These are phyloP conservation scores for Pollimyrus isidori DNA, from an alignment of 2,113 vertebrate genomes.

Conservation along the genomic window DNA sequence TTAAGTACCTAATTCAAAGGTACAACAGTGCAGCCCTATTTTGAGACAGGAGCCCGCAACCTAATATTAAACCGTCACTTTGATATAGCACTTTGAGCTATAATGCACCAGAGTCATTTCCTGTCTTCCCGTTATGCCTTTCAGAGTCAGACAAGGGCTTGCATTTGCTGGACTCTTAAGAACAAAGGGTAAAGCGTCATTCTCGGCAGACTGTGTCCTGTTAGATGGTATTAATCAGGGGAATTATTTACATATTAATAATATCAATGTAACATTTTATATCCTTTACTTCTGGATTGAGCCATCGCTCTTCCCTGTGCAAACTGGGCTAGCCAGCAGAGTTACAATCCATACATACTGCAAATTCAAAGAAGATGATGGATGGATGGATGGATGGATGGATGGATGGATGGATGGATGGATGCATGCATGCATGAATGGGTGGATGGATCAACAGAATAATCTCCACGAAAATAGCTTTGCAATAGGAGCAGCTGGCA, in stretches of 20 bases:
- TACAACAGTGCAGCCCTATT: neutral
- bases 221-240: neutral
- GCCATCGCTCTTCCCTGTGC: neutral
- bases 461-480: neutral
- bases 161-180: neutral
- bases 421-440: neutral
- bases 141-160: neutral
- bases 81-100: neutral
- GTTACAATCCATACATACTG: neutral
- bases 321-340: neutral
- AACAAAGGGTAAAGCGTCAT: neutral
- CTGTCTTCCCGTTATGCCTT: neutral
- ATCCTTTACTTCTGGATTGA: neutral
- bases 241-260: neutral
- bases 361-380: neutral
- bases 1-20: neutral
- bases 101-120: neutral
- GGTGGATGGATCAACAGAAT: neutral
- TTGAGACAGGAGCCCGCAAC: neutral
- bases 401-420: neutral
- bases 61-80: neutral
- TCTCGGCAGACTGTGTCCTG: neutral
- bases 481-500: neutral
- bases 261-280: neutral
- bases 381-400: neutral